These are phyloP conservation scores for Corydoras maculifer DNA, from an alignment of 2,113 vertebrate species.

Conservation along the genomic window DNA sequence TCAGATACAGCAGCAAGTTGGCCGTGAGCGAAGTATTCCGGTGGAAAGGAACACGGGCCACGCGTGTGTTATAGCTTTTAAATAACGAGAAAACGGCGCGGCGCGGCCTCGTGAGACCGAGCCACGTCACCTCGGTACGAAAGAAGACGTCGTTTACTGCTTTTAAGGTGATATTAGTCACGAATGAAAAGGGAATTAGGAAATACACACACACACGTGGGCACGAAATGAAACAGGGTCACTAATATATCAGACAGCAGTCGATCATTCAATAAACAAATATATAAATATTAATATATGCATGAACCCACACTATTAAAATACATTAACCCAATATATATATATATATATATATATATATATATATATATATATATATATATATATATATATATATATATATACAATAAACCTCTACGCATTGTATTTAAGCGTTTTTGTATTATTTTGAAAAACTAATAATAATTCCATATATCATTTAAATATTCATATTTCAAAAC, in stretches of 20 bases:
- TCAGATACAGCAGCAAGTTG: constrained; percentile 66
- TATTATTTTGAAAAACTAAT: too few relatives aligned
- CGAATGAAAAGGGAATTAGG: neutral
- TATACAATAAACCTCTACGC: too few relatives aligned
- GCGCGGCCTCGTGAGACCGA: constrained; percentile 7
- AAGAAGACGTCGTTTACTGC: neutral
- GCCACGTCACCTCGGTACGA: neutral
- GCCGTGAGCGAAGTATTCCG: constrained; percentile 55
- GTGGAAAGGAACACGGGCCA: constrained; percentile 44
- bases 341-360: too few relatives aligned
- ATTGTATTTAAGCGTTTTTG: too few relatives aligned
- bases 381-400: too few relatives aligned
- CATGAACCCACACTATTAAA: neutral
- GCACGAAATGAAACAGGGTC: too few relatives aligned
- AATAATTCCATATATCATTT: too few relatives aligned
- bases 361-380: too few relatives aligned
- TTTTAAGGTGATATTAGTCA: neutral
- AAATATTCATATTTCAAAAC: too few relatives aligned
- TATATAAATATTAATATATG: neutral
- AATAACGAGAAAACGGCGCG: constrained; percentile 6
- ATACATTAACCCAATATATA: neutral
- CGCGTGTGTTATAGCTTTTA: constrained; percentile 24
- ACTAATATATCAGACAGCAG: neutral
- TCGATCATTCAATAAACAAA: neutral
- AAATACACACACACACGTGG: too few relatives aligned